These are phyloP conservation scores for Cecropterus lyciades DNA, from an alignment of 1,140 invertebrate species.

Conservation along the genomic window DNA sequence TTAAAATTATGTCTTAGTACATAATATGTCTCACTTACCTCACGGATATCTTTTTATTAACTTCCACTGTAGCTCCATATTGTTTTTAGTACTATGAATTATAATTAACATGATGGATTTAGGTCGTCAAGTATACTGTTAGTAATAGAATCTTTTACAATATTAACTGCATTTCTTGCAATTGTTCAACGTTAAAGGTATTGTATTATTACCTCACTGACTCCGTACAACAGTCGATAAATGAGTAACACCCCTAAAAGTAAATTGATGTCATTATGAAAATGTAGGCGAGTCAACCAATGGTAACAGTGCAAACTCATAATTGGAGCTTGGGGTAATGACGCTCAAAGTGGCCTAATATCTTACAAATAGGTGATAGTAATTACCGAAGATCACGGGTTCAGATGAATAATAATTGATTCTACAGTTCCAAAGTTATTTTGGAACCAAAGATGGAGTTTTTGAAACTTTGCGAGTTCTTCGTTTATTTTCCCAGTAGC, in stretches of 20 bases:
- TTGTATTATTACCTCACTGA: too few species aligned
- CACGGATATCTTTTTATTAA: too few species aligned
- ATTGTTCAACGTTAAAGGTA: too few species aligned
- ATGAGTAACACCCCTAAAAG: constrained; percentile 30
- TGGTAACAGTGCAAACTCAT: constrained; percentile 50
- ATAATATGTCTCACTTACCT: too few species aligned
- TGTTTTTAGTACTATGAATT: too few species aligned
- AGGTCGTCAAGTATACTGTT: too few species aligned
- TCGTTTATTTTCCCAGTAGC: too few species aligned
- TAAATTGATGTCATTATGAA: constrained; percentile 57
- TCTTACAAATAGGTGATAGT: constrained; percentile 42
- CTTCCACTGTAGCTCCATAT: too few species aligned
- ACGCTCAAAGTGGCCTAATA: constrained; percentile 42
- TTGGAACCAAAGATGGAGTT: background rate
- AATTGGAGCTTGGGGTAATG: constrained; percentile 48
- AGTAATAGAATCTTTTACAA: too few species aligned
- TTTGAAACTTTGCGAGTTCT: background rate
- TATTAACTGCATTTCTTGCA: too few species aligned
- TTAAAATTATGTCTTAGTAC: too few species aligned
- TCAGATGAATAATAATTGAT: constrained; percentile 15
- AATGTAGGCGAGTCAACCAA: constrained; percentile 54
- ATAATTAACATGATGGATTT: too few species aligned
- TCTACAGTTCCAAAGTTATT: background rate
- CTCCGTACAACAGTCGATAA: background rate
- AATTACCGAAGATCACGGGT: constrained; percentile 28